Evolutionary conservation across 1,140 invertebrate species (phyloP), one percentile per base, ranked within the genome.

Genomic region (Halictus rubicundus): DNA sequence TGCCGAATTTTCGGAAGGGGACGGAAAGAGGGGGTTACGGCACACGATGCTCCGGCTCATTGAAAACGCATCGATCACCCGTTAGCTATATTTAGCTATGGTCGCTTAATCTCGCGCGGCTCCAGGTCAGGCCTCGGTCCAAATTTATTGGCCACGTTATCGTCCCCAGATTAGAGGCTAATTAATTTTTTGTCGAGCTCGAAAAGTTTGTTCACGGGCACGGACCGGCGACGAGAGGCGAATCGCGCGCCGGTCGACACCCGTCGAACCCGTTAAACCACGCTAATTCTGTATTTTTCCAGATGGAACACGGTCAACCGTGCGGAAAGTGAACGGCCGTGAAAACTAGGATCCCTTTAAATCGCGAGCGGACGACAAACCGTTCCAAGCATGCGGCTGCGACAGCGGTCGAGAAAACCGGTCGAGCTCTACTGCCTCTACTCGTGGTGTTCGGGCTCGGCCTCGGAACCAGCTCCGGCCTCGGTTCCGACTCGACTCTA

Each of bases 311-410:
- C n/a, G 52, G 42, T 39, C 21, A 37, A 65, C 8, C 46, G 46
- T 12, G 32, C 32, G n/a, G 39, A 70, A 77, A 70, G 75, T 49
- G 32, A 70, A 77, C 66, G 75, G 16, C 66, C 66, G 16, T 39
- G 74, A 63, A 77, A 59, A 23, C 42, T 61, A 52, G 19, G 10
- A 39, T 77, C 68, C 42, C 75, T 77, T 77, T 77, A 77, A 77
- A 68, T 75, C 23, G 64, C 52, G 23, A 59, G 27, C 27, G n/a
- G 59, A 16, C 42, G 25, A 57, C 6, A 14, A 46, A 42, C 19
- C 65, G 25, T 46, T 60, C 66, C 19, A 9, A 16, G 54, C 60
- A 23, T 25, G 39, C 66, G 68, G 42, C 59, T 64, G 42, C 59
- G 52, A 60, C 59, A 57, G 23, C 27, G 46, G 10, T 37, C 10